Percentiles rank a stretch among this genome's conserved stretches.
Conservation (phyloP, 2,797 vertebrate genomes). For the Semaprochilodus insignis region DNA sequence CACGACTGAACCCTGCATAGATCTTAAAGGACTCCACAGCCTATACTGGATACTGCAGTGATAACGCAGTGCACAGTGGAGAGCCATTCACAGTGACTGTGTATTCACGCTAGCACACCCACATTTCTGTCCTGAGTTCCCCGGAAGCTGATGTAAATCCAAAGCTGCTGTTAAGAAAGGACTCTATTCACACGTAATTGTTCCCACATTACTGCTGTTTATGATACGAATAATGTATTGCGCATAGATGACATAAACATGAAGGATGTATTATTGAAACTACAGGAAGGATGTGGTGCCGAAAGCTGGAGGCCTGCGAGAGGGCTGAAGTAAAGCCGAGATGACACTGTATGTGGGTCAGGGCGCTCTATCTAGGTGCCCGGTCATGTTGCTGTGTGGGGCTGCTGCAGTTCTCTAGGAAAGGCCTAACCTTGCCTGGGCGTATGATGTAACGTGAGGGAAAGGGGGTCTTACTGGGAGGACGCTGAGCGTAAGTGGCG, state of each 20-base stretch:
- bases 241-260: slow-evolving; percentile 25
- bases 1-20: no score
- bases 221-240: slow-evolving; percentile 26
- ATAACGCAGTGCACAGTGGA: not conserved
- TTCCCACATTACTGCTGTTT: slow-evolving; percentile 25
- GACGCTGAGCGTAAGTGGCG: slow-evolving; percentile 51
- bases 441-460: slow-evolving; percentile 75
- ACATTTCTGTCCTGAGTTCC: slow-evolving; percentile 14
- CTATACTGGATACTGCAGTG: slow-evolving; percentile 11
- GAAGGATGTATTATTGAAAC: slow-evolving; percentile 27
- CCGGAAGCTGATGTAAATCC: slow-evolving; percentile 25
- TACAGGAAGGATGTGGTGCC: not conserved
- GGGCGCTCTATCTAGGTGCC: slow-evolving; percentile 2
- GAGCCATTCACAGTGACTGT: slow-evolving; percentile 1
- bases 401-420: not conserved
- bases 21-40: not conserved
- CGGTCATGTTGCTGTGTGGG: not conserved
- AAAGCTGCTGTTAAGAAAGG: not conserved
- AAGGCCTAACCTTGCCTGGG: slow-evolving; percentile 61
- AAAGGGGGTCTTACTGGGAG: slow-evolving; percentile 71
- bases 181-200: slow-evolving; percentile 10
- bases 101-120: not conserved
- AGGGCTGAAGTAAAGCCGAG: no score
- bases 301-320: not conserved
- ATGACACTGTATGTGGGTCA: slow-evolving; percentile 16